Percentiles rank a stretch among this genome's conserved stretches.
Conservation (phyloP, 2,888 invertebrate genomes). For the Cybosia mesomella region DNA sequence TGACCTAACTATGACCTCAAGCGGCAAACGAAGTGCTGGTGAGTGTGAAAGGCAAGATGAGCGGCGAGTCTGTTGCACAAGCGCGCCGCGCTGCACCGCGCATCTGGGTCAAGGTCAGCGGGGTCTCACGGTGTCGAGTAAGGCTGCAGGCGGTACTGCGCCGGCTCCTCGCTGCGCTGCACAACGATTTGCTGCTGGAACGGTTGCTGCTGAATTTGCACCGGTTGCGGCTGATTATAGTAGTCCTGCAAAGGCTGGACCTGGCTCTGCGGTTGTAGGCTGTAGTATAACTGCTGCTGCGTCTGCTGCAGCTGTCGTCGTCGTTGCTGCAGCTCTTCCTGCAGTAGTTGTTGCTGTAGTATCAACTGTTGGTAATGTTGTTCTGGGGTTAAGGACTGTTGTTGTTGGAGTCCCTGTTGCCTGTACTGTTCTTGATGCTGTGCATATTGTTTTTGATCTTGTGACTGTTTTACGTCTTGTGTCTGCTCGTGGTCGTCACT, state of each 20-base stretch:
- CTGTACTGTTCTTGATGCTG: conserved; percentile 27
- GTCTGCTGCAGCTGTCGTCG: conserved; percentile 44
- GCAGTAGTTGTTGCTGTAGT: conserved; percentile 43
- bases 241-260: conserved; percentile 28
- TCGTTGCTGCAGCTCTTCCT: conserved; percentile 53
- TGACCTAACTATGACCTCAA: conserved; percentile 29
- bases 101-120: conserved; percentile 82
- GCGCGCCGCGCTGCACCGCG: conserved; percentile 45
- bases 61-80: conserved; percentile 40
- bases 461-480: conserved; percentile 13
- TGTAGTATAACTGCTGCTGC: conserved; percentile 45
- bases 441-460: conserved; percentile 27
- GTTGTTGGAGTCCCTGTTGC: conserved; percentile 25
- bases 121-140: conserved; percentile 53
- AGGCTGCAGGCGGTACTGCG: conserved; percentile 62
- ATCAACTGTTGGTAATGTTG: conserved; percentile 47
- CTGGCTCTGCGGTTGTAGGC: conserved; percentile 38
- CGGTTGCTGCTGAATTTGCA: conserved; percentile 37
- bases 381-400: conserved; percentile 23
- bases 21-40: conserved; percentile 21
- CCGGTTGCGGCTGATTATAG: conserved; percentile 37
- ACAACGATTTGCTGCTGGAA: conserved; percentile 23
- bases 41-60: conserved; percentile 25
- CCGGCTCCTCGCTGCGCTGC: conserved; percentile 53
- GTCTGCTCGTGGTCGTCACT: conserved; percentile 13